Base-by-base conservation (phyloP, 2,888 invertebrate species). In the Metallyticus violacea region DNA sequence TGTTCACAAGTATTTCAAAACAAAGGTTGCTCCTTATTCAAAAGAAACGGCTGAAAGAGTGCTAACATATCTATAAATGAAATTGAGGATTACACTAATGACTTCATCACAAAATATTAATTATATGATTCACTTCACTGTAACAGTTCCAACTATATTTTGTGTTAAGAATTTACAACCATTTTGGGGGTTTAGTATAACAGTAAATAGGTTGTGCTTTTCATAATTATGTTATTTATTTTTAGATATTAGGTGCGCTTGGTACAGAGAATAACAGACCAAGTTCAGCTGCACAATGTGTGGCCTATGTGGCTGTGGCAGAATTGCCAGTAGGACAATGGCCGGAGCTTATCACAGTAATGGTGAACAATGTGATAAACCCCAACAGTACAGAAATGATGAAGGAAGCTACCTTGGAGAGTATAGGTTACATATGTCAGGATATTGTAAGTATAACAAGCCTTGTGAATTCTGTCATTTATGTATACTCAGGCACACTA, bases 371-470 rank as follows among this genome's bases (percentile, higher is more conserved):
- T 93, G 98, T 99, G 86, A 97, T 97, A 25, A 96, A 96, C 91
- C 94, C 94, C 82, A 95, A 94, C 89, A 97, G 97, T 85, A 97
- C 97, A 26, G 99, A 99, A 93, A 95, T 97, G 94, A 96, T 98
- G 91, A 98, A 97, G 90, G 99, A 99, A 93, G 97, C 99, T 2
- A 98, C 99, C 0, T 93, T 99, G 85, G 99, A 99, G 93, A 97
- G 99, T 79, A 98, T 99, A 90, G 99, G 99, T 79, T 99, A 99
- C 91, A 99, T 99, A 90, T 99, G 99, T 91, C 99, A 99, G 92
- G 99, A 99, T 92, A 99, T 99, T 90, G 94, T 94, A 90, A 91
- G 92, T 91, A n/a, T n/a, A n/a, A n/a, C n/a, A n/a, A 15, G 77
- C 25, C 15, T 7, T 62, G 40, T 15, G 15, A 15, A 15, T 79